phyloP scores from a whole-genome alignment of 1,140 invertebrate species.

The Cotesia glomerata region DNA sequence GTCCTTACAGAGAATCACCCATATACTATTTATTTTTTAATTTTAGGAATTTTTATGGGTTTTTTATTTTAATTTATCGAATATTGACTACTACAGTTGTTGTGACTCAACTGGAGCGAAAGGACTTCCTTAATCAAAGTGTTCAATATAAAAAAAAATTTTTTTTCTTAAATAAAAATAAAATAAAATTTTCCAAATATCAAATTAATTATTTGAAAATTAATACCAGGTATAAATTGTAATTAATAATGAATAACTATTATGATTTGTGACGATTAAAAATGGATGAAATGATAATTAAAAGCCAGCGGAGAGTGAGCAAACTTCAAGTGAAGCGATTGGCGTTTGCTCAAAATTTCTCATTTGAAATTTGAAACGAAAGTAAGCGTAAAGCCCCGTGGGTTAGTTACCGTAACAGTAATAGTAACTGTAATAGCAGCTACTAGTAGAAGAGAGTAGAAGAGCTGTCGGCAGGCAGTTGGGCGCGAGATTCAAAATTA shows the following conservation, averaged over 20 bases:
- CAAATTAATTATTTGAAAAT: too few species aligned
- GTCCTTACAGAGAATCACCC: too few species aligned
- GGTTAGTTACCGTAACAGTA: neutral
- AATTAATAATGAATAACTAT: too few species aligned
- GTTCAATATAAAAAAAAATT: neutral
- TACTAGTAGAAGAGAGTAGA: neutral
- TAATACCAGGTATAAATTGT: too few species aligned
- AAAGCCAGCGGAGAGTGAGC: neutral
- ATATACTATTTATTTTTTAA: too few species aligned
- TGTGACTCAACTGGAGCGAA: too few species aligned
- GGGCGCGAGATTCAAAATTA: constrained; percentile 51
- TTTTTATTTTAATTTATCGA: too few species aligned
- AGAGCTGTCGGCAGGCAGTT: neutral
- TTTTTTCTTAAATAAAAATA: too few species aligned
- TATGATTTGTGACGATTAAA: too few species aligned
- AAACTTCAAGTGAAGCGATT: neutral
- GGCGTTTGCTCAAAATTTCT: constrained; percentile 14
- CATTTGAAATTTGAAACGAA: constrained; percentile 26
- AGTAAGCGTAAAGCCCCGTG: constrained; percentile 25
- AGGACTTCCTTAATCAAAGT: too few species aligned
- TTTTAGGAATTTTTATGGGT: too few species aligned
- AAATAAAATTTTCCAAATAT: neutral
- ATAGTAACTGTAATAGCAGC: neutral
- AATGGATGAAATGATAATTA: neutral
- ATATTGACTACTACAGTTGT: too few species aligned